phyloP scores from a whole-genome alignment of 1,140 invertebrate species.

The Dendrolimus kikuchii region DNA sequence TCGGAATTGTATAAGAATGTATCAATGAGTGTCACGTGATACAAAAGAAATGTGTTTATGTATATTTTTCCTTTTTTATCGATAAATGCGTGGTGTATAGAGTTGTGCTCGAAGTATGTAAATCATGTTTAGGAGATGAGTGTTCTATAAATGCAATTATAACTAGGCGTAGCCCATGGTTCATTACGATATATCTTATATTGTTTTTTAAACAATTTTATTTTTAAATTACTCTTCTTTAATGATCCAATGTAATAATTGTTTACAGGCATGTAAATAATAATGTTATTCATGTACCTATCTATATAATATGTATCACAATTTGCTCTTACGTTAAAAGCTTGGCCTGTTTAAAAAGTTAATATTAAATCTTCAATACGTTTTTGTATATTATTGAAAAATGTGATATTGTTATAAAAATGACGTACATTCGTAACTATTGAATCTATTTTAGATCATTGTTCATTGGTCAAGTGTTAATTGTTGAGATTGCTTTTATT shows the following conservation, averaged over 20 bases:
- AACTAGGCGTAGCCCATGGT: constrained; percentile 34
- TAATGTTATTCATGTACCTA: constrained; percentile 26
- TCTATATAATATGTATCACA: constrained; percentile 32
- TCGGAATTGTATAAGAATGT: constrained; percentile 33
- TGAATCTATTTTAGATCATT: constrained; percentile 16
- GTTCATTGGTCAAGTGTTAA: constrained; percentile 3
- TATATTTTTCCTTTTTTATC: constrained; percentile 12
- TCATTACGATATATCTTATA: constrained; percentile 5
- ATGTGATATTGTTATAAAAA: constrained; percentile 69
- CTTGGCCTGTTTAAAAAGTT: constrained; percentile 61
- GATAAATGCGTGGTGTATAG: constrained; percentile 42
- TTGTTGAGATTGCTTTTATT: background rate
- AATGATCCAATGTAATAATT: background rate
- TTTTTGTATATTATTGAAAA: constrained; percentile 71
- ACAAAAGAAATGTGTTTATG: constrained; percentile 4
- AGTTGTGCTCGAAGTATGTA: constrained; percentile 26
- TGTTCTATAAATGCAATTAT: constrained; percentile 49
- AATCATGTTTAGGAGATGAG: constrained; percentile 49
- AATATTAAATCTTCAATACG: constrained; percentile 59
- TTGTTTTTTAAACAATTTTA: constrained; percentile 13
- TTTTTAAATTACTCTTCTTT: constrained; percentile 32
- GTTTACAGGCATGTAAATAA: constrained; percentile 3
- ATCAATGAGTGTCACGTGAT: constrained; percentile 22
- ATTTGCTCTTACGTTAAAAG: constrained; percentile 57
- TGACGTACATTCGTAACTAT: constrained; percentile 49